These are phyloP conservation scores for Glyphotaelius pellucidus DNA, from an alignment of 2,888 invertebrate genomes.

Conservation along the genomic window DNA sequence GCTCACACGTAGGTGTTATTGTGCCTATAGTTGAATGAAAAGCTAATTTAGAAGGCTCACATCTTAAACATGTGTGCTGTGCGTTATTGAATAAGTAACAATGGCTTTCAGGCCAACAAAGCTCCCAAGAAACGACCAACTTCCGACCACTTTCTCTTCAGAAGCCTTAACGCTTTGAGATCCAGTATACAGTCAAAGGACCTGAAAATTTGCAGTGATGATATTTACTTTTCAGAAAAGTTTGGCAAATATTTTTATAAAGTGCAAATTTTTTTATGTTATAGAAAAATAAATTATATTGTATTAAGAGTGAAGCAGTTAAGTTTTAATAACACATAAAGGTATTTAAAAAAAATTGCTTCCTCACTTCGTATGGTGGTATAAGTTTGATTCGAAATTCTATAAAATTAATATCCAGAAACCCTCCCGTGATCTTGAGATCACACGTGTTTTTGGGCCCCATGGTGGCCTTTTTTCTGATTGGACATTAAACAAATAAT, in stretches of 20 bases:
- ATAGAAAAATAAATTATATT: too few relatives aligned
- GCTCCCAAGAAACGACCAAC: conserved; percentile 40
- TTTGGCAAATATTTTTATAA: background rate
- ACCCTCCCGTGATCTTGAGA: too few relatives aligned
- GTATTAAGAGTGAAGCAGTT: too few relatives aligned
- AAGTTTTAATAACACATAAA: too few relatives aligned
- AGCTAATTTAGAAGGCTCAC: conserved; percentile 40
- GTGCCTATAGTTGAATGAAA: conserved; percentile 24
- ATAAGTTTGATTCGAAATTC: too few relatives aligned
- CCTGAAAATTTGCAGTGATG: background rate
- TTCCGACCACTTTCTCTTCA: conserved; percentile 40
- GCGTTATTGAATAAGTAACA: conserved; percentile 33
- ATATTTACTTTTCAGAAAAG: background rate
- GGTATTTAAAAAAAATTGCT: too few relatives aligned
- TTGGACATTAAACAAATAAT: too few relatives aligned
- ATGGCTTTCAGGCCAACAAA: conserved; percentile 36
- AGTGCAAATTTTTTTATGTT: background rate
- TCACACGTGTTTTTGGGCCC: too few relatives aligned
- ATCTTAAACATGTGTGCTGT: conserved; percentile 33
- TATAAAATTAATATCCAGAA: too few relatives aligned
- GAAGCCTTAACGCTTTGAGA: conserved; percentile 28
- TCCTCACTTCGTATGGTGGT: too few relatives aligned
- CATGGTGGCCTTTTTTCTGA: too few relatives aligned
- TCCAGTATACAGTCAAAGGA: background rate
- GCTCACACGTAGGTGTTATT: background rate